Percentiles rank a stretch among this genome's conserved stretches.
phyloP scores from a whole-genome alignment of 2,113 vertebrate species.

The Peromyscus maniculatus region DNA sequence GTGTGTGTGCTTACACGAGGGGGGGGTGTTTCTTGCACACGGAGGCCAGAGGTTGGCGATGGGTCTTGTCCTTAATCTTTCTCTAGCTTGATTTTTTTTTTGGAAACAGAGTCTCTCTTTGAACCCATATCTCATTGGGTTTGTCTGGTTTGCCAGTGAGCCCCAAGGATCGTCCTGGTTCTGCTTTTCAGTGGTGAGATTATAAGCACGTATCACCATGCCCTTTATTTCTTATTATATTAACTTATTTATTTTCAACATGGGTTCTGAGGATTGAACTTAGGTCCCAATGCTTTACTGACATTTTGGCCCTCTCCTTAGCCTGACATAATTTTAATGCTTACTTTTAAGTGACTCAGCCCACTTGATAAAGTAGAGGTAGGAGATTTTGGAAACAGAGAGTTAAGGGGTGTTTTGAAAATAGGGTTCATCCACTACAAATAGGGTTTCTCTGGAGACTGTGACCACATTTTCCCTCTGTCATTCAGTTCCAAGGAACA shows the following conservation, averaged over 20 bases:
- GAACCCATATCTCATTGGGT: not conserved
- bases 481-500: not conserved
- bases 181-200: not conserved
- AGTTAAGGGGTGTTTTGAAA: constrained; percentile 28
- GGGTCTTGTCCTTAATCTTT: not conserved
- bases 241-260: not conserved
- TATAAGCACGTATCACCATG: not conserved
- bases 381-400: not conserved
- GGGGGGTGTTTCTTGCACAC: too few species aligned
- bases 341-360: not conserved
- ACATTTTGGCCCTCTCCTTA: not conserved
- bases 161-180: not conserved
- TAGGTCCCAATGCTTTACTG: not conserved
- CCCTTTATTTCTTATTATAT: not conserved
- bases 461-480: not conserved
- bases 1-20: not conserved
- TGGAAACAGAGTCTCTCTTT: not conserved
- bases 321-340: not conserved
- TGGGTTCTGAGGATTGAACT: not conserved
- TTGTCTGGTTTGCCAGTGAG: not conserved
- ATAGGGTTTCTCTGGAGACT: not conserved
- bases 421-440: not conserved
- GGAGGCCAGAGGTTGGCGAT: not conserved
- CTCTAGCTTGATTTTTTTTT: not conserved
- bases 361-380: not conserved